These are phyloP conservation scores for Eupithecia insigniata DNA, from an alignment of 2,888 invertebrate genomes.

Conservation along the genomic window DNA sequence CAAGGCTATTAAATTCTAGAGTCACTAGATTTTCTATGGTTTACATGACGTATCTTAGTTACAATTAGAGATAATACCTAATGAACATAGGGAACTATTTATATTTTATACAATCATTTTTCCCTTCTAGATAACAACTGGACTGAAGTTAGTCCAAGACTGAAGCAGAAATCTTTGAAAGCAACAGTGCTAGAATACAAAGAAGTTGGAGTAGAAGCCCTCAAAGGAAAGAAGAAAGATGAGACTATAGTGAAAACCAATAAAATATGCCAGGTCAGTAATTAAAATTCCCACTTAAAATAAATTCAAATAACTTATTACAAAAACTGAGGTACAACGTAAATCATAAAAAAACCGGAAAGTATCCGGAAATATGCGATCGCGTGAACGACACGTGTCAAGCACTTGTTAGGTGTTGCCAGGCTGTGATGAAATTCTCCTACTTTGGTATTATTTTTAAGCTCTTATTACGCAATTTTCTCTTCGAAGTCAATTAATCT, in stretches of 20 bases:
- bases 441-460: slow-evolving; percentile 16
- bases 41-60: background rate
- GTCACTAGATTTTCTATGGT: background rate
- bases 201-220: slow-evolving; percentile 71
- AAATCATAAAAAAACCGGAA: slow-evolving; percentile 17
- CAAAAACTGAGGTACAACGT: background rate
- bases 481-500: background rate
- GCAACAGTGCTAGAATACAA: slow-evolving; percentile 68
- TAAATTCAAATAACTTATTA: background rate
- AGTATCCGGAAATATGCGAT: slow-evolving; percentile 18
- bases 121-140: slow-evolving; percentile 67
- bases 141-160: slow-evolving; percentile 64
- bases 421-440: background rate
- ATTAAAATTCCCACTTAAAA: background rate
- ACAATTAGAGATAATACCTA: background rate
- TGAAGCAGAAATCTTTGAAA: slow-evolving; percentile 73
- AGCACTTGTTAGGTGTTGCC: slow-evolving; percentile 28
- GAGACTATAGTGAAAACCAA: slow-evolving; percentile 73
- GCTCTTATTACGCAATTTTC: background rate
- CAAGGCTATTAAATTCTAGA: too few relatives aligned
- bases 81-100: background rate
- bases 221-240: slow-evolving; percentile 79
- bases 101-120: background rate
- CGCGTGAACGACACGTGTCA: slow-evolving; percentile 24
- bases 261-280: slow-evolving; percentile 78